phyloP scores from a whole-genome alignment of 1,140 invertebrate species.

The Anastrepha obliqua region DNA sequence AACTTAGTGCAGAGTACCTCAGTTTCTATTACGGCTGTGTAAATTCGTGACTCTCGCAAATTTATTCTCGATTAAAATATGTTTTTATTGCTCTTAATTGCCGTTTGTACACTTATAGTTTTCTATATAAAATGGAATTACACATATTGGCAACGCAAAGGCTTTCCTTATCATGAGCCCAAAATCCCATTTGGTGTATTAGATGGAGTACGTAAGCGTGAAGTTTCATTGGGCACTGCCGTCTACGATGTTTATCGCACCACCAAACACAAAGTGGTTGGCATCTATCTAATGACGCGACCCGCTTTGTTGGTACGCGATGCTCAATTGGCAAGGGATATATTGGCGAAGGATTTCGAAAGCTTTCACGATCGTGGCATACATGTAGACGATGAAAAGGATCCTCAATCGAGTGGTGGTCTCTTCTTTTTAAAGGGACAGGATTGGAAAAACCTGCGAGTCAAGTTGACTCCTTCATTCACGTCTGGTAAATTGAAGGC shows the following conservation, averaged over 20 bases:
- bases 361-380: constrained; percentile 74
- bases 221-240: constrained; percentile 65
- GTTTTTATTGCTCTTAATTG: constrained; percentile 65
- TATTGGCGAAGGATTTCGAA: constrained; percentile 75
- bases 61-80: constrained; percentile 56
- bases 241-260: constrained; percentile 66
- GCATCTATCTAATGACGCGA: constrained; percentile 67
- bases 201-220: constrained; percentile 59
- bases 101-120: constrained; percentile 70
- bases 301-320: constrained; percentile 75
- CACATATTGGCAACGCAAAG: constrained; percentile 68
- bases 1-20: not conserved
- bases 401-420: constrained; percentile 64
- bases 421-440: constrained; percentile 72
- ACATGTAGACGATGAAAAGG: constrained; percentile 70
- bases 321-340: constrained; percentile 72
- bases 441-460: constrained; percentile 75
- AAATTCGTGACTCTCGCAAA: not conserved
- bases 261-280: constrained; percentile 64
- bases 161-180: constrained; percentile 59
- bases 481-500: constrained; percentile 76
- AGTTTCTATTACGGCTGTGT: not conserved
- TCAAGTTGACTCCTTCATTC: constrained; percentile 76
- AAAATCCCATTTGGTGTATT: constrained; percentile 68
- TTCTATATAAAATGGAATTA: constrained; percentile 65